These are phyloP conservation scores for Enteromius mattozi DNA, from an alignment of 2,797 vertebrate species.

Conservation along the genomic window DNA sequence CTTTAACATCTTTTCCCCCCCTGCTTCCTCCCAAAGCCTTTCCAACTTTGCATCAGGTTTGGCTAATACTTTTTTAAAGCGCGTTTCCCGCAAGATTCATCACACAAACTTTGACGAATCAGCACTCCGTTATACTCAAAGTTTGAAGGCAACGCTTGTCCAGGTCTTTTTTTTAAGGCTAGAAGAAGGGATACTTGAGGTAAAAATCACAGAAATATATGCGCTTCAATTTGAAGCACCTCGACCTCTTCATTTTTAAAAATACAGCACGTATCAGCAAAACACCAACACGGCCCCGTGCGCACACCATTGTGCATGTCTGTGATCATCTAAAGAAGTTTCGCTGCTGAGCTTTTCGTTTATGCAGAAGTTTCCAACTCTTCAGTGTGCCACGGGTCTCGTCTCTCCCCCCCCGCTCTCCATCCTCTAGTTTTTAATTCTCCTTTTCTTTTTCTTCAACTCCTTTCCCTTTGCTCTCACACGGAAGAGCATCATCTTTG, in stretches of 20 bases:
- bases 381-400: slow-evolving; percentile 50
- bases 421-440: slow-evolving; percentile 49
- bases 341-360: slow-evolving; percentile 70
- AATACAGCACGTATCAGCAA: slow-evolving; percentile 64
- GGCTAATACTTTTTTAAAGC: slow-evolving; percentile 66
- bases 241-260: slow-evolving; percentile 66
- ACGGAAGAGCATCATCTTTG: slow-evolving; percentile 71
- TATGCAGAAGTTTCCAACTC: slow-evolving; percentile 68
- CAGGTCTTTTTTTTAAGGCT: slow-evolving; percentile 46
- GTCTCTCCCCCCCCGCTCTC: slow-evolving; percentile 22
- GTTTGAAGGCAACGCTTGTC: slow-evolving; percentile 57
- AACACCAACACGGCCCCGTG: slow-evolving; percentile 52
- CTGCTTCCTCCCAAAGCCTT: slow-evolving; percentile 64
- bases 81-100: slow-evolving; percentile 66
- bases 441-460: slow-evolving; percentile 45
- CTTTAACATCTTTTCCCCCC: slow-evolving; percentile 61
- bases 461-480: slow-evolving; percentile 63
- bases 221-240: slow-evolving; percentile 65
- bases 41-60: slow-evolving; percentile 73
- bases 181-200: slow-evolving; percentile 34
- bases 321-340: slow-evolving; percentile 65
- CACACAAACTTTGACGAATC: slow-evolving; percentile 72
- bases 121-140: slow-evolving; percentile 67
- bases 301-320: slow-evolving; percentile 39
- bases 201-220: slow-evolving; percentile 56